Conservation (phyloP, 2,888 invertebrate species). For the Autographa pulchrina region DNA sequence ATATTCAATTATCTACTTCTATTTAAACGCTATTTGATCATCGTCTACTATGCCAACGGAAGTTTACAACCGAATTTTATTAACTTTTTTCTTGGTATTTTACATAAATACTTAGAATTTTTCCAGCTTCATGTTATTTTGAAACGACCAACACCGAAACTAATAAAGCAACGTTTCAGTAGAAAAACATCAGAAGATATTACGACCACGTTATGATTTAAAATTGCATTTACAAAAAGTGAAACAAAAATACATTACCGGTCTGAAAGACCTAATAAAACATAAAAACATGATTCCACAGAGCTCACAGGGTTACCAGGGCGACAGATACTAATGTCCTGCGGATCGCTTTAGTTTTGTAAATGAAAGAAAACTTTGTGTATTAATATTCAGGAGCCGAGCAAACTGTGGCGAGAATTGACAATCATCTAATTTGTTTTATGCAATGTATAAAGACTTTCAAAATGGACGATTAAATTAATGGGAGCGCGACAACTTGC, state of each 20-base stretch:
- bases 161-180: no score
- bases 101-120: no score
- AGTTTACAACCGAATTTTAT: no score
- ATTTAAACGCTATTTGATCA: neutral
- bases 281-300: neutral
- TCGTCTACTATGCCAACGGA: no score
- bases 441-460: constrained; percentile 7
- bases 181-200: no score
- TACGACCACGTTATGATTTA: neutral
- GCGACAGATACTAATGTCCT: constrained; percentile 36
- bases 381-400: constrained; percentile 45
- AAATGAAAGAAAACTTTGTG: constrained; percentile 45
- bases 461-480: neutral
- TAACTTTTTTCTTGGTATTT: no score
- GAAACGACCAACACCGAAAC: no score
- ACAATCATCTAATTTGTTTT: constrained; percentile 18
- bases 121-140: neutral
- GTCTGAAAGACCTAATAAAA: constrained; percentile 4
- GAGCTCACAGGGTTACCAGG: neutral
- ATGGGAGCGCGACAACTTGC: neutral
- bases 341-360: constrained; percentile 33
- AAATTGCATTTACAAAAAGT: neutral
- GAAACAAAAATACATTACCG: neutral
- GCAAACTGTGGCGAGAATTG: constrained; percentile 7
- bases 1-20: neutral